Conservation (phyloP, 2,797 vertebrate species). For the Botia almorhae region DNA sequence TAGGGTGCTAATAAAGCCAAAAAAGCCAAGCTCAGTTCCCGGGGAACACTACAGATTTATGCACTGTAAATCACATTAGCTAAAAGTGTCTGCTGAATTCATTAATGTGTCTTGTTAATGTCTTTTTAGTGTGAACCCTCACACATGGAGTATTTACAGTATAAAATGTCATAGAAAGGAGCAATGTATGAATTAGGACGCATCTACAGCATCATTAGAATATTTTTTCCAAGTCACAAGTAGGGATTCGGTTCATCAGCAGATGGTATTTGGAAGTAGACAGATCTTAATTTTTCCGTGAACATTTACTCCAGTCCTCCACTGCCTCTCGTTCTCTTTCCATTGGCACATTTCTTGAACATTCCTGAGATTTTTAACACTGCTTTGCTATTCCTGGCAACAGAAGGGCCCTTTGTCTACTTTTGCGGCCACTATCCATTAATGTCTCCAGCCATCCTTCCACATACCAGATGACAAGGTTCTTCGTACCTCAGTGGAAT, state of each 20-base stretch:
- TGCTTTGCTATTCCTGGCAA: conserved; percentile 70
- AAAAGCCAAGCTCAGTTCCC: neutral
- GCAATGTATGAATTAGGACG: neutral
- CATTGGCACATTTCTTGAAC: conserved; percentile 53
- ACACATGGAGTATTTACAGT: no score
- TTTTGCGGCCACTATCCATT: conserved; percentile 46
- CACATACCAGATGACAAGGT: conserved; percentile 51
- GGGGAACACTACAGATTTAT: no score
- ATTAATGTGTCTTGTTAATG: no score
- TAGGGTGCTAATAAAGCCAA: neutral
- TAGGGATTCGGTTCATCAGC: neutral
- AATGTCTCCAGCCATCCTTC: conserved; percentile 46
- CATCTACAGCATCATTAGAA: neutral
- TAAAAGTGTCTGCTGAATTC: no score
- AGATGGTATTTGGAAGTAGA: conserved; percentile 18
- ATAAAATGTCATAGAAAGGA: no score
- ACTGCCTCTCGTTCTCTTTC: conserved; percentile 58
- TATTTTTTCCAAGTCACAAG: no score
- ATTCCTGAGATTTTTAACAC: conserved; percentile 78
- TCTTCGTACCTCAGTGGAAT: conserved; percentile 59
- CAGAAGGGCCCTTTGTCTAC: conserved; percentile 70
- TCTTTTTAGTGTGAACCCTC: no score
- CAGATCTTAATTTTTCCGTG: conserved; percentile 10
- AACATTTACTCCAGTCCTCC: neutral
- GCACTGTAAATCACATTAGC: no score